Evolutionary conservation across 2,888 invertebrate species (phyloP), one percentile per base, ranked within the genome.

Genomic region (Argyresthia albistria): DNA sequence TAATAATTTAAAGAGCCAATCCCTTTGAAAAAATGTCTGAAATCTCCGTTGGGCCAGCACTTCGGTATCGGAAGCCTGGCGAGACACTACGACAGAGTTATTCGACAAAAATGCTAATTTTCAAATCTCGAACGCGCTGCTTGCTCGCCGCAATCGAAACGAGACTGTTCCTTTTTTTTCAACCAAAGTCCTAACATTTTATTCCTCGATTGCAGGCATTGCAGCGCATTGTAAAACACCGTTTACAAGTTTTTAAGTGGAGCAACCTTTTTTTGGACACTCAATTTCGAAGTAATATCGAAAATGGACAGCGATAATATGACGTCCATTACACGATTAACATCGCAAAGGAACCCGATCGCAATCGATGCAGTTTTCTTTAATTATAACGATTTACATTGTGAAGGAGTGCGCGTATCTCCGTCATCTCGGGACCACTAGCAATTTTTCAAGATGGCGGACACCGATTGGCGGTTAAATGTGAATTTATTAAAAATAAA

Each of bases 41-140:
- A 76, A 72, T 63, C 66, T 65, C 65, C 70, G 70, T 69, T 70
- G 66, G 71, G 71, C 73, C 73, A 71, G 73, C 72, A 65, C 67
- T 68, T 65, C 72, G 73, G 81, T 87, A 84, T 84, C 86, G 75
- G 73, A 73, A 69, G 76, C 74, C 76, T 76, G 74, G 76, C 71
- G 81, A 80, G 83, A 83, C 83, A 83, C 76, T 72, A 71, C 70
- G 59, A 69, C 75, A 84, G 84, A 87, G 78, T 87, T 87, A 87
- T 86, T 78, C 81, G 83, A 79, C 84, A 83, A 87, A 87, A 84
- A 87, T 87, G 86, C 84, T 82, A 87, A 87, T 87, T 84, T 76
- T 76, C 80, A 83, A 83, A 86, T 86, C 83, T 86, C 81, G 71
- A 76, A 74, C 79, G 72, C 73, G 71, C 69, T 62, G 70, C 71